Conservation (phyloP, 2,797 vertebrate genomes). For the Cyprinella venusta region DNA sequence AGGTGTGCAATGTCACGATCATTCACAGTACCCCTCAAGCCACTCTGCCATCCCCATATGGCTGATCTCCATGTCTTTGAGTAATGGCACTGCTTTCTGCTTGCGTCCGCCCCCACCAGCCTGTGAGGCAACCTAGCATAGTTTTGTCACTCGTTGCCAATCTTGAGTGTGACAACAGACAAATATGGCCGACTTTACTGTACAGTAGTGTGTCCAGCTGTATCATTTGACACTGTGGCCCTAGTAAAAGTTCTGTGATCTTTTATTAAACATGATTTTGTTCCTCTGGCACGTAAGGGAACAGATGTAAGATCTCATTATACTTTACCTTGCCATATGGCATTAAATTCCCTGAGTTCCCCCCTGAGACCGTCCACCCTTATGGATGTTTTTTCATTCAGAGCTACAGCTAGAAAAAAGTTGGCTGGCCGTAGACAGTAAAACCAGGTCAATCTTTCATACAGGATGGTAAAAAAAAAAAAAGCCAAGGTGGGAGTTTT, state of each 20-base stretch:
- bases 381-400: slow-evolving; percentile 56
- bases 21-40: slow-evolving; percentile 45
- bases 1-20: slow-evolving; percentile 34
- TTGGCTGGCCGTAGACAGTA: slow-evolving; percentile 59
- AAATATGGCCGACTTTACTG: slow-evolving; percentile 8
- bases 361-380: slow-evolving; percentile 50
- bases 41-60: slow-evolving; percentile 42
- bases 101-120: slow-evolving; percentile 14
- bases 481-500: slow-evolving; percentile 41
- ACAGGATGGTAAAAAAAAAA: slow-evolving; percentile 38
- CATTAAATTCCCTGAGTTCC: slow-evolving; percentile 57
- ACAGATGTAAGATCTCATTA: slow-evolving; percentile 77
- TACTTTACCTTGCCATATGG: slow-evolving; percentile 74
- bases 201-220: slow-evolving; percentile 42
- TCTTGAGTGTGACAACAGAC: slow-evolving; percentile 27
- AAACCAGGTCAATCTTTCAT: slow-evolving; percentile 67
- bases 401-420: slow-evolving; percentile 63
- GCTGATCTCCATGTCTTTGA: slow-evolving; percentile 43
- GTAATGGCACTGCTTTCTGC: slow-evolving; percentile 10
- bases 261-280: slow-evolving; percentile 75
- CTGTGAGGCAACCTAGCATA: neutral
- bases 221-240: slow-evolving; percentile 56
- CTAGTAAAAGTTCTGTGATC: slow-evolving; percentile 65
- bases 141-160: neutral
- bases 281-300: slow-evolving; percentile 68